Evolutionary conservation across 2,797 vertebrate genomes (phyloP).

Genomic region (Trachurus trachurus): DNA sequence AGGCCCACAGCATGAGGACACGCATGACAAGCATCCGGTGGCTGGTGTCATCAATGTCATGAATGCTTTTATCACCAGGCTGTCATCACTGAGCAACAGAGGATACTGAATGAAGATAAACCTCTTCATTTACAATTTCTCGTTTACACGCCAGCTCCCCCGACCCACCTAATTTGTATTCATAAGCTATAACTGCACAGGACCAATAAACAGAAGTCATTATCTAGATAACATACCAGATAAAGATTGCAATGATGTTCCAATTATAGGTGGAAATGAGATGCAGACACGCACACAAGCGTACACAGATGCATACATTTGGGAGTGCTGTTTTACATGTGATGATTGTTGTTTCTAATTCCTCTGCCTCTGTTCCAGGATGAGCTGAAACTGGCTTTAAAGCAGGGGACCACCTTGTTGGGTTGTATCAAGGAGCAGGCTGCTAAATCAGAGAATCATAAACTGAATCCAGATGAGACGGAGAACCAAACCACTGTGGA

Average conservation of each 20-base stretch:
- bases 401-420: slow-evolving; percentile 92
- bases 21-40: too few species aligned
- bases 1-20: background rate
- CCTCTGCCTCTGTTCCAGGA: slow-evolving; percentile 81
- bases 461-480: slow-evolving; percentile 90
- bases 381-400: slow-evolving; percentile 91
- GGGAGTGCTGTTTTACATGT: background rate
- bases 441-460: slow-evolving; percentile 85
- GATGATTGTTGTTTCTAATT: background rate
- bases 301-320: background rate
- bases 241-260: background rate
- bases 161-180: background rate
- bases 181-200: background rate
- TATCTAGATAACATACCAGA: background rate
- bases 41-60: too few species aligned
- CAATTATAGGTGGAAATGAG: background rate
- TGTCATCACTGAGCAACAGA: background rate
- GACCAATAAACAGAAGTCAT: background rate
- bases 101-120: background rate
- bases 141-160: background rate
- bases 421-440: slow-evolving; percentile 92
- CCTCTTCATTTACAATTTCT: background rate
- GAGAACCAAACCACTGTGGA: slow-evolving; percentile 94
- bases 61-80: too few species aligned
- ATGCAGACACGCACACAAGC: background rate